Percentiles rank a stretch among this genome's conserved stretches.
Conservation (phyloP, 1,140 invertebrate species). For the Drosophila tristis region DNA sequence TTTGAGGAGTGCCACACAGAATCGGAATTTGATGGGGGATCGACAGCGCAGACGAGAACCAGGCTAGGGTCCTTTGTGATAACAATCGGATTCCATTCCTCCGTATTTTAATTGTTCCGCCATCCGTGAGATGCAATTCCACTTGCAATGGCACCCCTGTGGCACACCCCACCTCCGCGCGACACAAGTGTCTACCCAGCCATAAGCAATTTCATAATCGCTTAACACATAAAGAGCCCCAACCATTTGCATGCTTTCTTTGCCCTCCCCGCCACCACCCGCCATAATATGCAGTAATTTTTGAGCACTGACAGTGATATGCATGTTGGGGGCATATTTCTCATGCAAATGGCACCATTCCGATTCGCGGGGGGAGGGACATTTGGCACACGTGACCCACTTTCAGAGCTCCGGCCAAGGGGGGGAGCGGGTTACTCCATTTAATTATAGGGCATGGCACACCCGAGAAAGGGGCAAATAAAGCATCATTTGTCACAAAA, state of each 20-base stretch:
- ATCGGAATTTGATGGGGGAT: no score
- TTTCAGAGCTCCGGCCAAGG: slow-evolving; percentile 14
- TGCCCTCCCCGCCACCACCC: not conserved
- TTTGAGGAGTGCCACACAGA: no score
- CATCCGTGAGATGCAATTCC: not conserved
- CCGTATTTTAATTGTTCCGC: not conserved
- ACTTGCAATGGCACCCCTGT: not conserved
- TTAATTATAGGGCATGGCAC: slow-evolving; percentile 64
- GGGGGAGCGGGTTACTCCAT: slow-evolving; percentile 36
- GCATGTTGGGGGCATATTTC: slow-evolving; percentile 60
- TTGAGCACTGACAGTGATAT: slow-evolving; percentile 27
- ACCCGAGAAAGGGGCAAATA: slow-evolving; percentile 46
- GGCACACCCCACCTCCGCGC: not conserved
- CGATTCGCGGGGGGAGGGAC: slow-evolving; percentile 16
- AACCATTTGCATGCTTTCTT: slow-evolving; percentile 40
- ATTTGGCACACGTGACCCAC: slow-evolving; percentile 59
- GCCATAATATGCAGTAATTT: slow-evolving; percentile 54
- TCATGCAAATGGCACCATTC: slow-evolving; percentile 27
- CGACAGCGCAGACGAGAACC: no score
- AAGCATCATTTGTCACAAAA: slow-evolving; percentile 71
- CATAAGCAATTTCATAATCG: slow-evolving; percentile 24
- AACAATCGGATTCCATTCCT: no score
- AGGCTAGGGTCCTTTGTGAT: no score
- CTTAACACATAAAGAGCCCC: slow-evolving; percentile 11
- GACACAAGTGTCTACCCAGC: not conserved